Conservation (phyloP, 2,888 invertebrate species). For the Cotesia congregata region DNA sequence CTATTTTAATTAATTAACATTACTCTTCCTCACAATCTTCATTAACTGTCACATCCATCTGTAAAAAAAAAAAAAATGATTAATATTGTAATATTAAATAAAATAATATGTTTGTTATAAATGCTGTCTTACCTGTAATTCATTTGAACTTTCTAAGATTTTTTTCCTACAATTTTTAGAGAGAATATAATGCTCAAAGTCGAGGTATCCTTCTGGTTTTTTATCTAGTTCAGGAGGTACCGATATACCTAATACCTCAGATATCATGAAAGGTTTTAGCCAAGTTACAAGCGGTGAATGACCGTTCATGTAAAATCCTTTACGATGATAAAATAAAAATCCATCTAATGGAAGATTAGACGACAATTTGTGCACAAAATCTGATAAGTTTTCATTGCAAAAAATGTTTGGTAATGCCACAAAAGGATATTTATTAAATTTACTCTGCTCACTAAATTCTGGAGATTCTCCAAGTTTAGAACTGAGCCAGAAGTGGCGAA, state of each 20-base stretch:
- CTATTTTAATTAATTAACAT: background rate
- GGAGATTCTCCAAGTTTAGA: conserved; percentile 80
- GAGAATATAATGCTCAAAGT: conserved; percentile 55
- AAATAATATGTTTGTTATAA: background rate
- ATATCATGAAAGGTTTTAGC: conserved; percentile 91
- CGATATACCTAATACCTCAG: conserved; percentile 77
- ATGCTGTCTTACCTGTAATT: background rate
- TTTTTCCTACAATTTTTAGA: conserved; percentile 41
- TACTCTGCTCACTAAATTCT: conserved; percentile 66
- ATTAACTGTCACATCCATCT: conserved; percentile 49
- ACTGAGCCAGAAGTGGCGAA: conserved; percentile 87
- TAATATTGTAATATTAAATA: conserved; percentile 4
- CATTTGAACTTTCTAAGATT: conserved; percentile 9
- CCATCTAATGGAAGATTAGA: conserved; percentile 80
- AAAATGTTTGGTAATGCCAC: conserved; percentile 71
- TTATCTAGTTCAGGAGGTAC: conserved; percentile 56
- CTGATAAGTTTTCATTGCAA: conserved; percentile 71
- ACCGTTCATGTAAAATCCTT: conserved; percentile 83
- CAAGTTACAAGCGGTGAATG: conserved; percentile 91
- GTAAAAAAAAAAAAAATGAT: conserved; percentile 34
- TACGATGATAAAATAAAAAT: conserved; percentile 90
- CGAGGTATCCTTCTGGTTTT: conserved; percentile 63
- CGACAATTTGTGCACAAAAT: conserved; percentile 66
- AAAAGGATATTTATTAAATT: conserved; percentile 71
- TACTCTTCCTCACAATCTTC: conserved; percentile 26